Evolutionary conservation across 2,888 invertebrate species (phyloP), one percentile per base, ranked within the genome.

Genomic region (Neelides folsomi): DNA sequence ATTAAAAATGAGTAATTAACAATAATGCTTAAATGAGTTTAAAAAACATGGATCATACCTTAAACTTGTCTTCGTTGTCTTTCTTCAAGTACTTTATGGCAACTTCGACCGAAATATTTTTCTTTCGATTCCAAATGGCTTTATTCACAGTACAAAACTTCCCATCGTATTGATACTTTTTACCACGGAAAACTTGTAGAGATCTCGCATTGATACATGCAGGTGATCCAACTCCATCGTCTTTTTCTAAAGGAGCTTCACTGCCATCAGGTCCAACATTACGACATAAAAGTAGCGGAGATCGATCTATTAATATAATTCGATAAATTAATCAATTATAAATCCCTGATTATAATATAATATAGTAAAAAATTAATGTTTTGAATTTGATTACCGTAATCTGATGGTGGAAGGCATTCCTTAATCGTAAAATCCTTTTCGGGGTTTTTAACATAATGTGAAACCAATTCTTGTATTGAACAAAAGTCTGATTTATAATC

Each of bases 321-420:
- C 46, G 44, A 41, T 9, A 15, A 44, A 43, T 2, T 37, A 15
- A 1, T 15, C 10, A n/a, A n/a, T n/a, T n/a, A n/a, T n/a, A n/a
- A n/a, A n/a, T n/a, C n/a, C n/a, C n/a, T n/a, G n/a, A n/a, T n/a
- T n/a, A n/a, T n/a, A n/a, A n/a, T n/a, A n/a, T n/a, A n/a, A n/a
- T n/a, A n/a, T n/a, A n/a, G n/a, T n/a, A n/a, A n/a, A 37, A 41
- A 45, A 51, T 20, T 16, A 36, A 43, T 18, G 2, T 15, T 12
- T 37, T 36, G 44, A 27, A 18, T 15, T 2, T 53, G 58, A 68
- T 69, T 72, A 86, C 86, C 89, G 72, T 86, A 86, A 75, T 87
- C 87, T 0, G 88, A 86, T 9, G 88, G 84, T 18, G 86, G 87
- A 68, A 90, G 76, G 65, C 87, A 85, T 67, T 85, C 83, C 45